phyloP scores from a whole-genome alignment of 2,888 invertebrate species.

The Limnephilus rhombicus region DNA sequence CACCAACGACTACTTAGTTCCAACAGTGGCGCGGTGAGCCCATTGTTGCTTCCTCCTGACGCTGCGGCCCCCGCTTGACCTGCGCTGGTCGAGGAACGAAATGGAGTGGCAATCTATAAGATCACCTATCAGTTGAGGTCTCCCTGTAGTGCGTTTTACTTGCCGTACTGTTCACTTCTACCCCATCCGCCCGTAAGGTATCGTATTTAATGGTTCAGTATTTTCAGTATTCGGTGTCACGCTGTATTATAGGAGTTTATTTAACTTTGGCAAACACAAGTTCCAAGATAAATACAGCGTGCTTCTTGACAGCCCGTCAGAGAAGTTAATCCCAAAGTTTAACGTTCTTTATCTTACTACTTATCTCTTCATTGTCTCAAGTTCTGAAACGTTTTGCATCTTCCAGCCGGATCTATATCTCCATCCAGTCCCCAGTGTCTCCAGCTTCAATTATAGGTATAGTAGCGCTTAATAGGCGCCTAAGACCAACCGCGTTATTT shows the following conservation, averaged over 20 bases:
- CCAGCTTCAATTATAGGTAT: not conserved
- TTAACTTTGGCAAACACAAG: not conserved
- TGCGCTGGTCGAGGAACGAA: not conserved
- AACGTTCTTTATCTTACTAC: conserved; percentile 12
- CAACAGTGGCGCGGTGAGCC: no score
- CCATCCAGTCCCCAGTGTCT: not conserved
- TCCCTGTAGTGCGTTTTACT: not conserved
- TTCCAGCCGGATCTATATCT: not conserved
- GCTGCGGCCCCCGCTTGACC: not conserved
- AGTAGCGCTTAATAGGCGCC: not conserved
- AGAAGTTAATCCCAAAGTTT: not conserved
- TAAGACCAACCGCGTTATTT: not conserved
- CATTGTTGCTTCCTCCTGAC: not conserved
- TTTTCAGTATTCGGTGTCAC: not conserved
- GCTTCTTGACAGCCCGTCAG: conserved; percentile 1
- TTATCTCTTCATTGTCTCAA: not conserved
- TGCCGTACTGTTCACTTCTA: not conserved
- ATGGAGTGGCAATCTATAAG: not conserved
- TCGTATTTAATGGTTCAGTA: conserved; percentile 1
- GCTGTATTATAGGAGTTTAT: not conserved
- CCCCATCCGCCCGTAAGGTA: not conserved
- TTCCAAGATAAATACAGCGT: conserved; percentile 1
- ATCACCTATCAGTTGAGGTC: not conserved
- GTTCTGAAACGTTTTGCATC: conserved; percentile 4
- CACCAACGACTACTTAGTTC: not conserved